Percentiles rank a stretch among this genome's conserved stretches.
phyloP scores from a whole-genome alignment of 2,888 invertebrate species.

The Drosophila trichaetosa region DNA sequence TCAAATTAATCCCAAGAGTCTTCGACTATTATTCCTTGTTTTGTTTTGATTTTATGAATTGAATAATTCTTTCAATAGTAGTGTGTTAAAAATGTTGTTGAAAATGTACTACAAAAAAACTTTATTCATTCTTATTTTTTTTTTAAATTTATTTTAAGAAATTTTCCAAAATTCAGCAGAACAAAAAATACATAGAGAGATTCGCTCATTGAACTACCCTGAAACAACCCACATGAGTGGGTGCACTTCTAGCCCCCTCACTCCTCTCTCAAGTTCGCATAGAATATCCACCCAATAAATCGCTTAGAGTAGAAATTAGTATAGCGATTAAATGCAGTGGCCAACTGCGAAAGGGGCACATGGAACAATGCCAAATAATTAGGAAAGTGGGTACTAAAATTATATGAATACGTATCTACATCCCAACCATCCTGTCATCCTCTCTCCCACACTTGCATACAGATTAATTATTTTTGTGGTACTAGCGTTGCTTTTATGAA shows the following conservation, averaged over 20 bases:
- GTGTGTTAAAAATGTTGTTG: not conserved
- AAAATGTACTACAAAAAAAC: not conserved
- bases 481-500: conserved; percentile 49
- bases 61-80: not conserved
- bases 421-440: not conserved
- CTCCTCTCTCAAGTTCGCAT: not conserved
- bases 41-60: not conserved
- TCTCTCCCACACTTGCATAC: not conserved
- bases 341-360: conserved; percentile 24
- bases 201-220: not conserved
- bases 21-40: not conserved
- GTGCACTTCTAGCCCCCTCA: not conserved
- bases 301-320: conserved; percentile 28
- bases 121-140: not conserved
- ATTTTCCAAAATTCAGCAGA: not conserved
- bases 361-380: conserved; percentile 61
- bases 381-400: conserved; percentile 67
- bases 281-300: conserved; percentile 36
- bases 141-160: not conserved
- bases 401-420: conserved; percentile 35
- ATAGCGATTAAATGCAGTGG: conserved; percentile 55
- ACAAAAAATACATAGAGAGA: not conserved
- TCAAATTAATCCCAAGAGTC: not conserved
- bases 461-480: conserved; percentile 52
- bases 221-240: not conserved